Conservation (phyloP, 1,140 invertebrate species). For the Acromyrmex heyeri region DNA sequence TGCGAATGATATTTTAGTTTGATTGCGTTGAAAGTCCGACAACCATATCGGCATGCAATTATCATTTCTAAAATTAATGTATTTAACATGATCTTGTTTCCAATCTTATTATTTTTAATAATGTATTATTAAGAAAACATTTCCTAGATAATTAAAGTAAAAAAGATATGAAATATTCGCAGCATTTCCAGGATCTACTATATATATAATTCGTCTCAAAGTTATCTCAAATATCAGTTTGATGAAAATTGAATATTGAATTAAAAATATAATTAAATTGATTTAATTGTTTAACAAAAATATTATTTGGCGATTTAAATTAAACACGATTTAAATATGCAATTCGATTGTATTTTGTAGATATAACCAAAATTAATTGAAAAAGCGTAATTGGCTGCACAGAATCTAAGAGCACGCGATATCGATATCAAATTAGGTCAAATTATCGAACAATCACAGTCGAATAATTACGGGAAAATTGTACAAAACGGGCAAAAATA, state of each 20-base stretch:
- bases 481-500: conserved; percentile 27
- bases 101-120: too few species aligned
- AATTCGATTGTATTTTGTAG: conserved; percentile 22
- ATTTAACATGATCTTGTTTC: too few species aligned
- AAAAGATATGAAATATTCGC: not conserved
- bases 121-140: not conserved
- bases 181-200: not conserved
- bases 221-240: not conserved
- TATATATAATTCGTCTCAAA: not conserved
- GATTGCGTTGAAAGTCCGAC: too few species aligned
- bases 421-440: conserved; percentile 53
- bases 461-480: conserved; percentile 47
- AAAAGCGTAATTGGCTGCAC: conserved; percentile 25
- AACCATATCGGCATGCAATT: too few species aligned
- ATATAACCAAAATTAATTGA: conserved; percentile 11
- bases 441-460: conserved; percentile 46
- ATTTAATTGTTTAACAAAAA: not conserved
- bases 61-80: too few species aligned
- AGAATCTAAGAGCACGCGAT: conserved; percentile 32
- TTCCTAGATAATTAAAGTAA: not conserved
- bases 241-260: not conserved
- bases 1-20: too few species aligned
- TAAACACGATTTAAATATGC: conserved; percentile 10
- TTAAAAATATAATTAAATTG: conserved; percentile 14
- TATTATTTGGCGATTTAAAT: conserved; percentile 5